Conservation (phyloP, 1,140 invertebrate species). For the Panagrolaimus sp. region DNA sequence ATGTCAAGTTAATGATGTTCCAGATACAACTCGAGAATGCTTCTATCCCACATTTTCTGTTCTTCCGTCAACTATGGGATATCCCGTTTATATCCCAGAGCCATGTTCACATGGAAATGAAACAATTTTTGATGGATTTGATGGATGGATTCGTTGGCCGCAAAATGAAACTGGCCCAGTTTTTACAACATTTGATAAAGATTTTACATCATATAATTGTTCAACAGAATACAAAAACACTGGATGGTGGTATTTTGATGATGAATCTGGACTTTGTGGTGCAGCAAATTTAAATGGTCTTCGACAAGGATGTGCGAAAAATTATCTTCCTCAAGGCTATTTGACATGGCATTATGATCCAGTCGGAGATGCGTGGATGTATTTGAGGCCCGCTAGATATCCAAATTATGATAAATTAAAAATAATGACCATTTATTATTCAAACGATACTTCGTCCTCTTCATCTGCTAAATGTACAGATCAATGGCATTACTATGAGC, state of each 20-base stretch:
- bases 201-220: neutral
- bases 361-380: neutral
- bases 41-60: neutral
- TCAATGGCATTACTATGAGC: too few species aligned
- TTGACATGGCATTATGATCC: neutral
- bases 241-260: neutral
- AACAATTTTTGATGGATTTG: neutral
- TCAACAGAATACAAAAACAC: neutral
- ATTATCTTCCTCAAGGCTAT: neutral
- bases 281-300: conserved; percentile 1
- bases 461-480: too few species aligned
- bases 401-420: conserved; percentile 4
- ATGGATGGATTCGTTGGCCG: neutral
- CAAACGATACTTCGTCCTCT: too few species aligned
- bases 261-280: neutral
- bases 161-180: neutral
- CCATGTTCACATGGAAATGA: neutral
- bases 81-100: neutral
- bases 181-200: neutral
- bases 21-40: neutral
- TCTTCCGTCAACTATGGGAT: neutral
- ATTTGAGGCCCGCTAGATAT: neutral
- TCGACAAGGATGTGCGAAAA: neutral
- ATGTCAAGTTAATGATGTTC: neutral
- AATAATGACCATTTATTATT: too few species aligned